These are phyloP conservation scores for Odontothrips loti DNA, from an alignment of 2,888 invertebrate genomes.

Conservation along the genomic window DNA sequence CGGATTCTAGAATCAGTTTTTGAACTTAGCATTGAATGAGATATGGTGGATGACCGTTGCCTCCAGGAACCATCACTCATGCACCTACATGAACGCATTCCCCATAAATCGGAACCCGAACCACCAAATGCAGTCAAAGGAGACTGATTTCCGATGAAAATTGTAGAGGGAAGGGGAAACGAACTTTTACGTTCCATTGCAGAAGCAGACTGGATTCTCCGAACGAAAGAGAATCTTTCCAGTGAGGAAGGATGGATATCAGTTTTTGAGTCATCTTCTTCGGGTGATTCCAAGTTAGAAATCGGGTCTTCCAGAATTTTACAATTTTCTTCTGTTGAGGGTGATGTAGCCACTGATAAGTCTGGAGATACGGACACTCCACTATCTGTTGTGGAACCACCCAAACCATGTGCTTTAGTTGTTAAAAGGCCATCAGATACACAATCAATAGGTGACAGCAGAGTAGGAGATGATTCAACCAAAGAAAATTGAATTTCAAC, in stretches of 20 bases:
- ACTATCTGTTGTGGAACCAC: slow-evolving; percentile 7
- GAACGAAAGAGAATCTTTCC: slow-evolving; percentile 34
- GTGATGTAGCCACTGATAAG: background rate
- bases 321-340: background rate
- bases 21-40: slow-evolving; percentile 36
- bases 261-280: background rate
- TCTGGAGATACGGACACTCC: slow-evolving; percentile 4
- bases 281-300: background rate
- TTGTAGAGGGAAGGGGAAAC: background rate
- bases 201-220: slow-evolving; percentile 40
- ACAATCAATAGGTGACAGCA: slow-evolving; percentile 19
- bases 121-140: background rate
- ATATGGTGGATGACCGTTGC: slow-evolving; percentile 38
- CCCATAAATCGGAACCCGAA: slow-evolving; percentile 37
- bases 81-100: slow-evolving; percentile 36
- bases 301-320: background rate
- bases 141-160: background rate
- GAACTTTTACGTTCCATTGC: slow-evolving; percentile 36
- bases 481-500: slow-evolving; percentile 15
- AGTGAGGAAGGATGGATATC: background rate
- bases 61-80: slow-evolving; percentile 35
- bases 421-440: background rate
- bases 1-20: slow-evolving; percentile 41
- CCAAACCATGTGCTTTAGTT: background rate
- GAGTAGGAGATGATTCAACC: background rate